phyloP scores from a whole-genome alignment of 2,113 vertebrate species.

The Paratilapia polleni region DNA sequence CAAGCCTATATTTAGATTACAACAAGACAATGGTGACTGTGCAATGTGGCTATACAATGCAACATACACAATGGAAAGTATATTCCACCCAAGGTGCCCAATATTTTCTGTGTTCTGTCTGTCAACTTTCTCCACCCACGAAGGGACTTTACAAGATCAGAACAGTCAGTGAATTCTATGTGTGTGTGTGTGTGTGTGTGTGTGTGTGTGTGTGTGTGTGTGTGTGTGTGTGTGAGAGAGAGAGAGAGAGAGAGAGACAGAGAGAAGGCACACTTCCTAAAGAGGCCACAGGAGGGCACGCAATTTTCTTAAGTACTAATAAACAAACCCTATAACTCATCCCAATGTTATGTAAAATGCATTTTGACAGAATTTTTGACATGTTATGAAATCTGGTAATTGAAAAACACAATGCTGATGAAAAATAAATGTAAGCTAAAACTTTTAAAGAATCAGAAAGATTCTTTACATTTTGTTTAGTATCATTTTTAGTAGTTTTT shows the following conservation, averaged over 20 bases:
- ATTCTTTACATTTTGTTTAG: no score
- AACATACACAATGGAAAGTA: conserved; percentile 65
- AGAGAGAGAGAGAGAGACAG: neutral
- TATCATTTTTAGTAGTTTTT: no score
- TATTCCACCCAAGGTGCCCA: conserved; percentile 62
- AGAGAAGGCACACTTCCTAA: conserved; percentile 11
- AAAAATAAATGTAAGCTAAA: neutral
- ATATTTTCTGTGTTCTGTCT: conserved; percentile 63
- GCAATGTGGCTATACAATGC: conserved; percentile 7
- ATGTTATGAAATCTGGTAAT: neutral
- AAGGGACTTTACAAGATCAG: conserved; percentile 76
- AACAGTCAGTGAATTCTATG: neutral
- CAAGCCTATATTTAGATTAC: conserved; percentile 10
- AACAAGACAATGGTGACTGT: neutral
- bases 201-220: neutral
- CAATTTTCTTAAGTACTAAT: neutral
- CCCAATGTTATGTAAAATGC: neutral
- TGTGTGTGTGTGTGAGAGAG: neutral
- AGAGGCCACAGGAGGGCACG: conserved; percentile 70
- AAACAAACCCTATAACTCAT: neutral
- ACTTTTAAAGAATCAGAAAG: no score
- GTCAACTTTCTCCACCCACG: conserved; percentile 78
- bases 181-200: neutral
- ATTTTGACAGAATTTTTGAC: neutral
- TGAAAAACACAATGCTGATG: neutral